Evolutionary conservation across 2,797 vertebrate genomes (phyloP).

Genomic region (Oophaga sylvatica): DNA sequence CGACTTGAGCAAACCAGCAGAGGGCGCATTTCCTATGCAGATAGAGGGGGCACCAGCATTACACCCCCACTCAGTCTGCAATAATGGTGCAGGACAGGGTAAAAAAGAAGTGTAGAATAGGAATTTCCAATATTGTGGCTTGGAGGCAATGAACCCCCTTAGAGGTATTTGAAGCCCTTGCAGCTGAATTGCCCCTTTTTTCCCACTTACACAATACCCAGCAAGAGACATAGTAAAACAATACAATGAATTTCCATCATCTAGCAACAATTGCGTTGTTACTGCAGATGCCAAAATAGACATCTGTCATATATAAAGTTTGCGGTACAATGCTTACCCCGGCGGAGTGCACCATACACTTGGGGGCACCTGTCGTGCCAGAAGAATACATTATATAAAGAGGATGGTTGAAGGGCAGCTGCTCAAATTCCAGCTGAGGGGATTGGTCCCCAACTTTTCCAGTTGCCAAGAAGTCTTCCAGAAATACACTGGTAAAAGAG

Average conservation of each 20-base stretch:
- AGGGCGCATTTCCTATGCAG: background rate
- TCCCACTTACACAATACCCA: too few species aligned
- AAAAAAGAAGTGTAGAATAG: background rate
- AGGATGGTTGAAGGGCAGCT: slow-evolving; percentile 91
- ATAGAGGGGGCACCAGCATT: background rate
- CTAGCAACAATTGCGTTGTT: too few species aligned
- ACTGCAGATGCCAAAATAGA: too few species aligned
- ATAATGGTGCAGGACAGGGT: too few species aligned
- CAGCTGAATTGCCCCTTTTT: too few species aligned
- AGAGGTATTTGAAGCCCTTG: too few species aligned
- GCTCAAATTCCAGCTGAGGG: slow-evolving; percentile 96
- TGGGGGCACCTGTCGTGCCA: slow-evolving; percentile 93
- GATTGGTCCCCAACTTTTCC: slow-evolving; percentile 82
- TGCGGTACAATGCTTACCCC: slow-evolving; percentile 80
- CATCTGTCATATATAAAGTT: too few species aligned
- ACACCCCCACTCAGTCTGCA: background rate
- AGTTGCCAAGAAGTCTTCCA: slow-evolving; percentile 88
- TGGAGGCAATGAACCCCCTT: background rate
- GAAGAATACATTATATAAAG: slow-evolving; percentile 96
- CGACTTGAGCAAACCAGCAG: background rate
- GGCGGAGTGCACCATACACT: slow-evolving; percentile 97
- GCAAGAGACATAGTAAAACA: too few species aligned
- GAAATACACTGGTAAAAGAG: slow-evolving; percentile 77
- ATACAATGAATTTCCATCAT: too few species aligned
- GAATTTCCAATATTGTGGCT: background rate